These are phyloP conservation scores for Rhagonycha fulva DNA, from an alignment of 2,888 invertebrate genomes.

Conservation along the genomic window DNA sequence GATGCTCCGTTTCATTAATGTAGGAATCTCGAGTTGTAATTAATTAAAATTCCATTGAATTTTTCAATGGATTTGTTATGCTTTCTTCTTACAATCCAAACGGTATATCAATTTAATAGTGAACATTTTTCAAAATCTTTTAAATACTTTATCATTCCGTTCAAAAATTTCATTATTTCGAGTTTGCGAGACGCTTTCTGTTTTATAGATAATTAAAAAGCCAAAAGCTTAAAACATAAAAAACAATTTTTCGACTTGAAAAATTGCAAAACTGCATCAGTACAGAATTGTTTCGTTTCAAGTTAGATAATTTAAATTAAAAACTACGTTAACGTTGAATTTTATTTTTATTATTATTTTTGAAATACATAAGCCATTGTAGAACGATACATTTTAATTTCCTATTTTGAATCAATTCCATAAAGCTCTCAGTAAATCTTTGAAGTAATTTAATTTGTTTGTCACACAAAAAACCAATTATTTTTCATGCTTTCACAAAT, in stretches of 20 bases:
- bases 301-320: not conserved
- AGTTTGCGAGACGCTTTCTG: not conserved
- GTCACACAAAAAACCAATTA: not conserved
- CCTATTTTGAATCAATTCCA: not conserved
- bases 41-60: constrained; percentile 22
- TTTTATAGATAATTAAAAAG: not conserved
- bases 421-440: not conserved
- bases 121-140: not conserved
- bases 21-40: constrained; percentile 21
- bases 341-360: not conserved
- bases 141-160: not conserved
- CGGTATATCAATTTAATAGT: not conserved
- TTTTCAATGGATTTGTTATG: constrained; percentile 7
- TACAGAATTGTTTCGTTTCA: no score
- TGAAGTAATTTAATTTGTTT: not conserved
- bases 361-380: not conserved
- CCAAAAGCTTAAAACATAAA: not conserved
- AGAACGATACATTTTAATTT: not conserved
- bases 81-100: not conserved
- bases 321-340: not conserved
- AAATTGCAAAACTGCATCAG: no score
- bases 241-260: no score
- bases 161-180: not conserved
- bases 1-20: constrained; percentile 13
- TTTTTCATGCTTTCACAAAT: not conserved